These are phyloP conservation scores for Prinia subflava DNA, from an alignment of 2,113 vertebrate species.

Conservation along the genomic window DNA sequence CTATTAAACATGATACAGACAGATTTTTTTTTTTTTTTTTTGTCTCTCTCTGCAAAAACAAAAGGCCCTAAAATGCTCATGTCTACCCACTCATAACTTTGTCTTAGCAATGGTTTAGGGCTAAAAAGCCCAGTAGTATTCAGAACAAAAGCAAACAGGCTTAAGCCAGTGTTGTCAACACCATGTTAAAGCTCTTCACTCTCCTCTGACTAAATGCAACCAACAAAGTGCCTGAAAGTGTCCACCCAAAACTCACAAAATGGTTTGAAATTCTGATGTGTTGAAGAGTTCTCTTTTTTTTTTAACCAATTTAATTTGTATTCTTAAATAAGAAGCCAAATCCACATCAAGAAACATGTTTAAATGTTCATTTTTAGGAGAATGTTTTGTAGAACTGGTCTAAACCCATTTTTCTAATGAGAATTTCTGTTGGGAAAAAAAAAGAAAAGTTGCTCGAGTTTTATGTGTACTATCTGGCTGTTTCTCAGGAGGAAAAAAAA, in stretches of 20 bases:
- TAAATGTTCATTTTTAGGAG: background rate
- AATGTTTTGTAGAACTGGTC: background rate
- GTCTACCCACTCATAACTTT: background rate
- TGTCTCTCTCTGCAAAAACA: background rate
- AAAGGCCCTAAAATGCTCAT: background rate
- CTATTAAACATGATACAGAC: background rate
- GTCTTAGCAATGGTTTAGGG: conserved; percentile 13
- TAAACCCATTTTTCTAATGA: background rate
- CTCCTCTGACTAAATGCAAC: background rate
- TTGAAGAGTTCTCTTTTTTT: background rate
- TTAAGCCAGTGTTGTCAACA: background rate
- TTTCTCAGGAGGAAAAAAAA: background rate
- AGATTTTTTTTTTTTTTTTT: background rate
- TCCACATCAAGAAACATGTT: background rate
- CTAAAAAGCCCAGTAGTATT: background rate
- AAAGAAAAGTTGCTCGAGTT: background rate
- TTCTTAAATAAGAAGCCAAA: background rate
- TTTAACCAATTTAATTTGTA: background rate
- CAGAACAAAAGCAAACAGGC: background rate
- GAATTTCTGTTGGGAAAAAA: background rate
- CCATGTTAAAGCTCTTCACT: background rate
- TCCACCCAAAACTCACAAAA: background rate
- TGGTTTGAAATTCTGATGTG: background rate
- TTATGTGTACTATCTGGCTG: background rate
- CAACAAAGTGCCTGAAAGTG: background rate